Evolutionary conservation across 2,113 vertebrate species (phyloP).

Genomic region (Tupaia tana): DNA sequence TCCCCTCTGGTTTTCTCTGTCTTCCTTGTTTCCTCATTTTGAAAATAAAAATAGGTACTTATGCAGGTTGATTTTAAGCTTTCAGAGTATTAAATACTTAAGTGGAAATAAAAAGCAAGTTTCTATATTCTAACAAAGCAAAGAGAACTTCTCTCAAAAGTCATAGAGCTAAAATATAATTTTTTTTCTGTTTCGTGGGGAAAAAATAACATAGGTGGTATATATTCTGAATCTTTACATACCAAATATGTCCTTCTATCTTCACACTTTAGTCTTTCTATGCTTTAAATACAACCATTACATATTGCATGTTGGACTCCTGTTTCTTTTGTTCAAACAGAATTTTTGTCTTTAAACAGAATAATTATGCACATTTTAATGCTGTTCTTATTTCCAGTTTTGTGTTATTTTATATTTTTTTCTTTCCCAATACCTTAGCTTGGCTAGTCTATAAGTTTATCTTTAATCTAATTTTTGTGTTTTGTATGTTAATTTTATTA

Average conservation of each 20-base stretch:
- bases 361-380: neutral
- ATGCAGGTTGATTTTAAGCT: neutral
- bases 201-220: neutral
- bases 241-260: neutral
- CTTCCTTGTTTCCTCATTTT: neutral
- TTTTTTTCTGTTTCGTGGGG: neutral
- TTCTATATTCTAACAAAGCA: neutral
- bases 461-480: neutral
- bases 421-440: neutral
- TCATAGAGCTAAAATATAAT: neutral
- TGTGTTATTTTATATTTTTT: neutral
- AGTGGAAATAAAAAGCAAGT: neutral
- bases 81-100: neutral
- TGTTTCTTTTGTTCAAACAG: neutral
- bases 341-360: slow-evolving; percentile 8
- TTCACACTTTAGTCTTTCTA: neutral
- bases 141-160: neutral
- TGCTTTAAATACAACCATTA: neutral
- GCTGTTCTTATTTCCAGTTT: neutral
- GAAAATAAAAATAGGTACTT: neutral
- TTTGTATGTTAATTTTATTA: neutral
- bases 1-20: neutral
- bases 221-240: neutral
- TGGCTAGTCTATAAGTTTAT: neutral
- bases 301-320: neutral